Percentiles rank a stretch among this genome's conserved stretches.
phyloP scores from a whole-genome alignment of 2,888 invertebrate species.

The Polydrusus tereticollis region DNA sequence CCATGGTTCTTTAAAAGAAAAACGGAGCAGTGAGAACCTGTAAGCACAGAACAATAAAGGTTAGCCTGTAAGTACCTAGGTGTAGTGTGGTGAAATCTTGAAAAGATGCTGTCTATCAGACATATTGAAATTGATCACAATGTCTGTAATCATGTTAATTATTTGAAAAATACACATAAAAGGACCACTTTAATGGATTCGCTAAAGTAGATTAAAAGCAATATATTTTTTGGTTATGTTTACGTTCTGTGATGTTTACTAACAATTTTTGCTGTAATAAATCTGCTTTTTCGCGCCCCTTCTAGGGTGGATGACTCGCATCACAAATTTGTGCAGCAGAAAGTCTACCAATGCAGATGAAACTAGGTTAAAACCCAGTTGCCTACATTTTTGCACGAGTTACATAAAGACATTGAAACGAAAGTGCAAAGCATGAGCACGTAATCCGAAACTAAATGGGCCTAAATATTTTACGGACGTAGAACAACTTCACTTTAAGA shows the following conservation, averaged over 20 bases:
- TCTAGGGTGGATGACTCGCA: conserved; percentile 45
- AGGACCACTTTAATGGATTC: too few relatives aligned
- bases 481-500: neutral
- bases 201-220: neutral
- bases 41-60: neutral
- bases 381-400: neutral
- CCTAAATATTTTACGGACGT: neutral
- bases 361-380: neutral
- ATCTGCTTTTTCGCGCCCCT: conserved; percentile 30
- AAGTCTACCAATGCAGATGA: conserved; percentile 38
- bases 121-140: neutral
- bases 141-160: too few relatives aligned
- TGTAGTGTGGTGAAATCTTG: neutral
- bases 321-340: conserved; percentile 49
- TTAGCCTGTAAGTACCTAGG: neutral
- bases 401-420: neutral
- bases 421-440: too few relatives aligned
- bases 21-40: neutral
- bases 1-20: conserved; percentile 29
- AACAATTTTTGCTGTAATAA: too few relatives aligned
- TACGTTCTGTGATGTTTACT: conserved; percentile 29
- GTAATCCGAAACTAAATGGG: too few relatives aligned
- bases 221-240: neutral
- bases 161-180: too few relatives aligned
- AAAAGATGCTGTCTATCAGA: neutral